phyloP scores from a whole-genome alignment of 2,113 vertebrate species.

The Cryptoleucopteryx plumbea region DNA sequence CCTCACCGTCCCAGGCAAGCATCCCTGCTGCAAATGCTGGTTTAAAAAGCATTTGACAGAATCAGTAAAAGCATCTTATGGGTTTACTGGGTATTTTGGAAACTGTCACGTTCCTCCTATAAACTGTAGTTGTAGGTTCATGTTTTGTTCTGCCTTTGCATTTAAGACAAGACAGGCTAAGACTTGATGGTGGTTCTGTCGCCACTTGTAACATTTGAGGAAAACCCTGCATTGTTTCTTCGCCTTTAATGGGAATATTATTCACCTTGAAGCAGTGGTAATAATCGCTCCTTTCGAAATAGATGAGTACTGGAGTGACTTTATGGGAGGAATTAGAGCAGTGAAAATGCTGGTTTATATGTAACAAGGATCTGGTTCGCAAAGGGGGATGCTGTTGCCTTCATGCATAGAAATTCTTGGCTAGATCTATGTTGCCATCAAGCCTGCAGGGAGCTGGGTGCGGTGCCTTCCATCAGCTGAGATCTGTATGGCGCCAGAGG shows the following conservation, averaged over 20 bases:
- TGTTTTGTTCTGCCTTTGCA: background rate
- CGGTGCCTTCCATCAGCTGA: background rate
- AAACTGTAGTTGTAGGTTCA: background rate
- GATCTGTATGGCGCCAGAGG: background rate
- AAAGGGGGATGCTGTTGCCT: background rate
- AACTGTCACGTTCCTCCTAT: background rate
- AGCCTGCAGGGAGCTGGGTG: background rate
- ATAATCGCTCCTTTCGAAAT: background rate
- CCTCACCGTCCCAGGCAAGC: background rate
- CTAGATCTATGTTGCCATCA: background rate
- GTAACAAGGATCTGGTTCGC: background rate
- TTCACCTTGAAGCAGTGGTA: background rate
- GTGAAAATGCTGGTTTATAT: background rate
- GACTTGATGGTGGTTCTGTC: background rate
- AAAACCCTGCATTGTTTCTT: background rate
- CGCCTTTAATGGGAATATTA: background rate
- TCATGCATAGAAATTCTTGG: accelerated
- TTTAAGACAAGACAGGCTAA: background rate
- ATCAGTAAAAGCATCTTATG: accelerated
- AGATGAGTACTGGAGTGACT: background rate
- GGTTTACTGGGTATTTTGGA: background rate
- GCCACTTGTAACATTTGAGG: background rate
- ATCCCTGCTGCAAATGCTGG: background rate
- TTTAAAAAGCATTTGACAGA: background rate
- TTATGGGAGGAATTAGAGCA: background rate